phyloP scores from a whole-genome alignment of 2,888 invertebrate genomes.

The Hirtodrosophila trivittata region DNA sequence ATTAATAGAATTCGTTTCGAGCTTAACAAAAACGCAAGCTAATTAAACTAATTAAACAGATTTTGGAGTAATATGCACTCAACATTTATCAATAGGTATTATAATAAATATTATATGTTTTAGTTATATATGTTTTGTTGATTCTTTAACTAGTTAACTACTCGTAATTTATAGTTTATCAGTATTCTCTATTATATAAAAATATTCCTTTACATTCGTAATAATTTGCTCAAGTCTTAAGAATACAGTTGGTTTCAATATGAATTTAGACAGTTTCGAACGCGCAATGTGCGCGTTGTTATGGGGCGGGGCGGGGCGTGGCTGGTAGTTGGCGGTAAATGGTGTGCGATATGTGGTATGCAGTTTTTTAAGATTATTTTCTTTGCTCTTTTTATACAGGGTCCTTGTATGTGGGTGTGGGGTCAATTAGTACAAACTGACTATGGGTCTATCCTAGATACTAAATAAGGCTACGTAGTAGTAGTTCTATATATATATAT shows the following conservation, averaged over 20 bases:
- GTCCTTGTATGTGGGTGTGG: constrained; percentile 37
- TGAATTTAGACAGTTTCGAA: constrained; percentile 68
- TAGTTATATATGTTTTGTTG: constrained; percentile 36
- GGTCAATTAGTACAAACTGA: constrained; percentile 74
- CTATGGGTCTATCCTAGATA: constrained; percentile 43
- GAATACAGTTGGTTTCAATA: constrained; percentile 79
- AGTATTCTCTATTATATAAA: constrained; percentile 65
- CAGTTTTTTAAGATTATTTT: constrained; percentile 25
- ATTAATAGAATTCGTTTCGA: constrained; percentile 70
- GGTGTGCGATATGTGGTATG: too few relatives aligned
- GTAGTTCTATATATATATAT: too few relatives aligned
- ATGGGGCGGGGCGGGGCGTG: constrained; percentile 10
- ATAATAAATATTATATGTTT: constrained; percentile 70
- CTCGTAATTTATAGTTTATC: too few relatives aligned
- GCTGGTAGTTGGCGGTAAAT: constrained; percentile 4
- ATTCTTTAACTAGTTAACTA: constrained; percentile 42
- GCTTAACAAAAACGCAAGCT: constrained; percentile 84
- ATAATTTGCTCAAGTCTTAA: constrained; percentile 79
- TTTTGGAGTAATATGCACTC: constrained; percentile 46
- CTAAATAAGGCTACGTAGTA: constrained; percentile 43
- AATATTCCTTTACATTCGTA: constrained; percentile 77
- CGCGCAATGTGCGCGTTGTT: constrained; percentile 73
- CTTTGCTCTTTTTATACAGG: constrained; percentile 43
- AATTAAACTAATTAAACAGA: constrained; percentile 68
- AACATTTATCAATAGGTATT: constrained; percentile 37